These are phyloP conservation scores for Pangasius mekongensis DNA, from an alignment of 2,797 vertebrate species.

Conservation along the genomic window DNA sequence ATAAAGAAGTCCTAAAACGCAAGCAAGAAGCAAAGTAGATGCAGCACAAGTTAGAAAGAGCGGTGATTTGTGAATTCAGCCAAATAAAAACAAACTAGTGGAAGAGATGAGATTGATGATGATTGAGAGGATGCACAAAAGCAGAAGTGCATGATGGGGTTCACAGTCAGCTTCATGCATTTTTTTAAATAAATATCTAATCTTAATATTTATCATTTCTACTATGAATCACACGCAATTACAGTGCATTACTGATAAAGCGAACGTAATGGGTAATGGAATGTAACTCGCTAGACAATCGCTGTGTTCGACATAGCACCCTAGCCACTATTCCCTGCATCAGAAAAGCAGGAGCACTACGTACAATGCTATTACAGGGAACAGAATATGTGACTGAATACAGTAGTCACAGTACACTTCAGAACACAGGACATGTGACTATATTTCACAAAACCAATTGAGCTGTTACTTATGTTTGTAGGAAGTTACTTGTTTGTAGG, in stretches of 20 bases:
- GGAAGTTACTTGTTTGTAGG: background rate
- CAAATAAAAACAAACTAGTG: slow-evolving; percentile 61
- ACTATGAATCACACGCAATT: slow-evolving; percentile 7
- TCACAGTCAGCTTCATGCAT: slow-evolving; percentile 36
- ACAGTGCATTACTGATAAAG: background rate
- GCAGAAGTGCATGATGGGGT: slow-evolving; percentile 39
- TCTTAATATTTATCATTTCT: slow-evolving; percentile 7
- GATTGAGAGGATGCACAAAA: slow-evolving; percentile 45
- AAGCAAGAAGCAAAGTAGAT: slow-evolving; percentile 93
- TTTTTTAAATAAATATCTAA: background rate
- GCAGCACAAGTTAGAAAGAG: slow-evolving; percentile 83
- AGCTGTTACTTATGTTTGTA: background rate
- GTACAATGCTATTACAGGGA: background rate
- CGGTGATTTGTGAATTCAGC: slow-evolving; percentile 87
- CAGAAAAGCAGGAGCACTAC: background rate
- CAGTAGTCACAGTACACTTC: background rate
- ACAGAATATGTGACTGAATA: background rate
- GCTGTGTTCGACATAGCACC: slow-evolving; percentile 9
- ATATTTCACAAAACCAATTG: no score
- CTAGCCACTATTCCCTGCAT: background rate
- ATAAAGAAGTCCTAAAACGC: slow-evolving; percentile 98
- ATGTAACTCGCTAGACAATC: background rate
- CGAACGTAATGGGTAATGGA: background rate
- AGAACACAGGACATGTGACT: background rate
- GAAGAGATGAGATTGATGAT: slow-evolving; percentile 48